These are phyloP conservation scores for Galago senegalensis DNA, from an alignment of 2,797 vertebrate species.

Conservation along the genomic window DNA sequence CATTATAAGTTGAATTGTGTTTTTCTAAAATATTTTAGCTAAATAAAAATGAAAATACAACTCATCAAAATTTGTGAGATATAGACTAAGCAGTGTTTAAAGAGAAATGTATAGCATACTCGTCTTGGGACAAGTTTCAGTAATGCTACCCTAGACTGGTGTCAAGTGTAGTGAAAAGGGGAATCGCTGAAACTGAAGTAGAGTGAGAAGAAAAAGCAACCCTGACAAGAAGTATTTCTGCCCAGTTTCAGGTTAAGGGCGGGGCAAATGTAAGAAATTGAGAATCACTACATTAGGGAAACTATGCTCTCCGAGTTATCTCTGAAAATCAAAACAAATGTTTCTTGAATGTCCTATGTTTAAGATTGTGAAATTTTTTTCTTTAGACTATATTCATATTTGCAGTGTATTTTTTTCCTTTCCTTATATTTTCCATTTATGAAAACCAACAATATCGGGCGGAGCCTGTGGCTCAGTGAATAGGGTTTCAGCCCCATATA, in stretches of 20 bases:
- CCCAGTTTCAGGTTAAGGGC: slow-evolving; percentile 83
- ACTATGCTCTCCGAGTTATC: neutral
- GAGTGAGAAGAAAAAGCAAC: neutral
- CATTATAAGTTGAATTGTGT: too few relatives aligned
- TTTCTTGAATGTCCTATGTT: neutral
- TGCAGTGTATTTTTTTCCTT: neutral
- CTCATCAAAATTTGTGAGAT: too few relatives aligned
- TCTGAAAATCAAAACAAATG: neutral
- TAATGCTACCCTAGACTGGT: too few relatives aligned
- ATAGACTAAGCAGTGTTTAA: too few relatives aligned
- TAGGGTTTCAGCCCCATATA: too few relatives aligned
- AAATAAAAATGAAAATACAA: too few relatives aligned
- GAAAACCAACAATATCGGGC: neutral
- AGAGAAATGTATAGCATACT: too few relatives aligned
- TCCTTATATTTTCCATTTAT: neutral
- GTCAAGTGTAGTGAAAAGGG: neutral
- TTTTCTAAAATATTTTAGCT: too few relatives aligned
- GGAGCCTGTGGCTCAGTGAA: too few relatives aligned
- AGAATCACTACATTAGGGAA: slow-evolving; percentile 85
- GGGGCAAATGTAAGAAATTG: slow-evolving; percentile 64
- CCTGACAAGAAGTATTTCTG: slow-evolving; percentile 66
- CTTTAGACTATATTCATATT: neutral
- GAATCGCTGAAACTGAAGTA: neutral
- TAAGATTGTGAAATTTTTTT: neutral
- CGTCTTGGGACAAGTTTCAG: neutral